These are phyloP conservation scores for Atta cephalotes DNA, from an alignment of 1,140 invertebrate genomes.

Conservation along the genomic window DNA sequence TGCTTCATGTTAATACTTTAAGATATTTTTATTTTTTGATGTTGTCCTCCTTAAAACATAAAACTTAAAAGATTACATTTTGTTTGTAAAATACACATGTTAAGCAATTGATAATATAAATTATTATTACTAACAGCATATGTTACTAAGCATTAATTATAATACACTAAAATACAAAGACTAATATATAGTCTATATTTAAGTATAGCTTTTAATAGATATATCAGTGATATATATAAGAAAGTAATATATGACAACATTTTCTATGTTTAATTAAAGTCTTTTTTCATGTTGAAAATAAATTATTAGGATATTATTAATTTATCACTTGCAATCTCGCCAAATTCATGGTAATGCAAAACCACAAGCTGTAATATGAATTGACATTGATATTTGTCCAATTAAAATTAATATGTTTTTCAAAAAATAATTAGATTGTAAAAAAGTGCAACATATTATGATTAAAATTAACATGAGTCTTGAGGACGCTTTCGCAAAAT, in stretches of 20 bases:
- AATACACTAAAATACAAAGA: neutral
- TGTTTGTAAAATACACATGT: neutral
- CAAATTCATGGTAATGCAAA: conserved; percentile 22
- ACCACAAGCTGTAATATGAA: neutral
- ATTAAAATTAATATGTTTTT: conserved; percentile 36
- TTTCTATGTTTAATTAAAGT: neutral
- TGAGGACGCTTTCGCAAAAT: conserved; percentile 11
- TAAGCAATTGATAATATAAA: neutral
- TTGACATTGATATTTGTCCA: conserved; percentile 12
- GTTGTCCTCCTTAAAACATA: neutral
- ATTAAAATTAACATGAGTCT: conserved; percentile 43
- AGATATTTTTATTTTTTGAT: neutral
- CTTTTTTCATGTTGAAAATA: neutral
- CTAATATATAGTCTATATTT: neutral
- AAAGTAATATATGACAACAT: neutral
- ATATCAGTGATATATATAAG: neutral
- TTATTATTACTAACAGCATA: conserved; percentile 8
- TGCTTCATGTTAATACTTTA: neutral
- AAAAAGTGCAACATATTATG: neutral
- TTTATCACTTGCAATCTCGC: conserved; percentile 3
- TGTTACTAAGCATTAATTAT: neutral
- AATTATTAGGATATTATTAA: conserved; percentile 35
- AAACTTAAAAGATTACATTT: neutral
- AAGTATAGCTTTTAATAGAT: conserved; percentile 24
- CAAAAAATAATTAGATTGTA: neutral